Evolutionary conservation across 2,797 vertebrate species (phyloP).

Genomic region (Chloroceryle inda): DNA sequence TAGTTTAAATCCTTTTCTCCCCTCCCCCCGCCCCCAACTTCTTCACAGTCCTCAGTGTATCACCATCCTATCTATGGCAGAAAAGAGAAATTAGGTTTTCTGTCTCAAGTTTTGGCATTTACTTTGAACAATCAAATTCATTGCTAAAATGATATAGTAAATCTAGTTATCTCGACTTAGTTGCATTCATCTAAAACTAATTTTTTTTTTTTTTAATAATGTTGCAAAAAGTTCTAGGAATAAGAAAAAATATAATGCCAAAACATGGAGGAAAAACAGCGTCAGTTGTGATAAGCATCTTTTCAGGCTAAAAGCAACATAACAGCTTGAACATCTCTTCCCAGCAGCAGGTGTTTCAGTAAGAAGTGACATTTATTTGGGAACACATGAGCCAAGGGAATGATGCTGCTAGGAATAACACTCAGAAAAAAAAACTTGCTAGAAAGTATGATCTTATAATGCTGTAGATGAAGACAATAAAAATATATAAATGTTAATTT

Average conservation of each 20-base stretch:
- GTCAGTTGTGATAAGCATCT: not conserved
- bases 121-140: not conserved
- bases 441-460: not conserved
- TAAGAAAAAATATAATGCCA: not conserved
- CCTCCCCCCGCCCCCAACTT: rapidly evolving
- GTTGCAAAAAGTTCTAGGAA: not conserved
- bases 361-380: constrained; percentile 15
- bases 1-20: not conserved
- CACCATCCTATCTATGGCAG: not conserved
- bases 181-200: not conserved
- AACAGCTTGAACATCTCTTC: constrained; percentile 2
- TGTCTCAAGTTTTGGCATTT: not conserved
- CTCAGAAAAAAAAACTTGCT: not conserved
- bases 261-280: not conserved
- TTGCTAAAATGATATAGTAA: not conserved
- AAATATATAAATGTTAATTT: not conserved
- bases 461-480: not conserved
- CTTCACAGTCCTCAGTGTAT: not conserved
- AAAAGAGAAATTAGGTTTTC: not conserved
- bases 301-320: not conserved
- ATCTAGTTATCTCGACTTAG: not conserved
- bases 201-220: not conserved
- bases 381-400: not conserved
- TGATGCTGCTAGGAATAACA: not conserved
- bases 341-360: constrained; percentile 11